phyloP scores from a whole-genome alignment of 2,888 invertebrate species.

The Drosophila quinaria region DNA sequence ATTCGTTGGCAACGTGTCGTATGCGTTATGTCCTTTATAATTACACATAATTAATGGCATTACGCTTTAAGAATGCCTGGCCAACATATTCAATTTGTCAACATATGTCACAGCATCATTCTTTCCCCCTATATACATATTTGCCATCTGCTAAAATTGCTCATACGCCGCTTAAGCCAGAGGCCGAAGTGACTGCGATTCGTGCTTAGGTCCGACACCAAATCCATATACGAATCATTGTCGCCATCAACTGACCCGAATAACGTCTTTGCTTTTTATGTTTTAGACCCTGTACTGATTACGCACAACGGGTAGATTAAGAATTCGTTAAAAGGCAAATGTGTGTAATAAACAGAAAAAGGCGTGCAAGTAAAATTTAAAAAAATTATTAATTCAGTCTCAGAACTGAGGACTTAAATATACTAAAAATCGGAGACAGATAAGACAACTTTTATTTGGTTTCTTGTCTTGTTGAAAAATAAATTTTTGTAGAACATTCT shows the following conservation, averaged over 20 bases:
- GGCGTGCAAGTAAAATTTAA: too few relatives aligned
- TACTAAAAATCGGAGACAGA: too few relatives aligned
- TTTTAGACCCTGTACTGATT: conserved; percentile 35
- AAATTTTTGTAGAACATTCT: too few relatives aligned
- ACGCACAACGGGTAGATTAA: not conserved
- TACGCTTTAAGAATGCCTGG: conserved; percentile 53
- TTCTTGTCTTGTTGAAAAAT: too few relatives aligned
- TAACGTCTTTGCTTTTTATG: conserved; percentile 31
- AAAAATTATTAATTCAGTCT: too few relatives aligned
- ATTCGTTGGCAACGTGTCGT: conserved; percentile 51
- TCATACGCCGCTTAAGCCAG: conserved; percentile 14
- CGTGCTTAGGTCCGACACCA: not conserved
- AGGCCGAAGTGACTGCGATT: not conserved
- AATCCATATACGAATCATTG: conserved; percentile 24
- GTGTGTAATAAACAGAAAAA: too few relatives aligned
- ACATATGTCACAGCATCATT: conserved; percentile 26
- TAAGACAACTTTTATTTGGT: too few relatives aligned
- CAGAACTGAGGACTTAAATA: too few relatives aligned
- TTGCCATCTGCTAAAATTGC: not conserved
- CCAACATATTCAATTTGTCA: conserved; percentile 68
- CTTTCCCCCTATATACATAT: not conserved
- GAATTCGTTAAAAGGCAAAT: not conserved
- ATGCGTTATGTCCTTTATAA: conserved; percentile 54
- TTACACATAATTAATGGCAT: conserved; percentile 72
- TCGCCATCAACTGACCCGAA: conserved; percentile 52